These are phyloP conservation scores for Pollenia griseotomentosa DNA, from an alignment of 2,888 invertebrate species.

Conservation along the genomic window DNA sequence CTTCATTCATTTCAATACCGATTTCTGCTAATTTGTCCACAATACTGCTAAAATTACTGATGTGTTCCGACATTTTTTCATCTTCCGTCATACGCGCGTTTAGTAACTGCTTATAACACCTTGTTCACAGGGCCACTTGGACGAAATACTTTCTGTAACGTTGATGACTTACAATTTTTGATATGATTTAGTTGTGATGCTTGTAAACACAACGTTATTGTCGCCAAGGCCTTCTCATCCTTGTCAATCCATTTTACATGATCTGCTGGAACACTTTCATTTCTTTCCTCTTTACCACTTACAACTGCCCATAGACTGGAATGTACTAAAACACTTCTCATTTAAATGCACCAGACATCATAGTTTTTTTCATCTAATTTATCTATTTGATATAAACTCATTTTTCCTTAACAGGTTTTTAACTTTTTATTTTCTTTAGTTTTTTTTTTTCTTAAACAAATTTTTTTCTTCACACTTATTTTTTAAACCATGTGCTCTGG, in stretches of 20 bases:
- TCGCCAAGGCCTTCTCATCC: no score
- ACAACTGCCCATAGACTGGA: no score
- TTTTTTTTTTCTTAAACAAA: neutral
- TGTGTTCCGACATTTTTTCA: neutral
- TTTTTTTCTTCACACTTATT: no score
- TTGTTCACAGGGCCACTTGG: slow-evolving; percentile 64
- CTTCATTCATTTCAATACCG: slow-evolving; percentile 22
- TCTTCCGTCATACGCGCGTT: slow-evolving; percentile 45
- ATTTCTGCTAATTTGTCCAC: slow-evolving; percentile 50
- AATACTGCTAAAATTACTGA: slow-evolving; percentile 13
- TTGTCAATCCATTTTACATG: no score
- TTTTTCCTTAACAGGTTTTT: neutral
- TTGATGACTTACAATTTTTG: slow-evolving; percentile 65
- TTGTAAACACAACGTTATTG: slow-evolving; percentile 50
- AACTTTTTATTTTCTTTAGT: no score
- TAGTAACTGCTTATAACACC: slow-evolving; percentile 61
- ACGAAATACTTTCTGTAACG: slow-evolving; percentile 50
- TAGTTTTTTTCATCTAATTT: slow-evolving; percentile 48
- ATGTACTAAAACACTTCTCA: no score
- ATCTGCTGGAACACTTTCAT: no score
- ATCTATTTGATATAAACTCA: slow-evolving; percentile 47
- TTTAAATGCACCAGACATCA: neutral
- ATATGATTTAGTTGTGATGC: slow-evolving; percentile 62
- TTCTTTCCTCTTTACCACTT: no score
- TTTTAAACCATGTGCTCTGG: neutral